Base-by-base conservation (phyloP, 2,113 vertebrate species). In the Campylorhamphus procurvoides region DNA sequence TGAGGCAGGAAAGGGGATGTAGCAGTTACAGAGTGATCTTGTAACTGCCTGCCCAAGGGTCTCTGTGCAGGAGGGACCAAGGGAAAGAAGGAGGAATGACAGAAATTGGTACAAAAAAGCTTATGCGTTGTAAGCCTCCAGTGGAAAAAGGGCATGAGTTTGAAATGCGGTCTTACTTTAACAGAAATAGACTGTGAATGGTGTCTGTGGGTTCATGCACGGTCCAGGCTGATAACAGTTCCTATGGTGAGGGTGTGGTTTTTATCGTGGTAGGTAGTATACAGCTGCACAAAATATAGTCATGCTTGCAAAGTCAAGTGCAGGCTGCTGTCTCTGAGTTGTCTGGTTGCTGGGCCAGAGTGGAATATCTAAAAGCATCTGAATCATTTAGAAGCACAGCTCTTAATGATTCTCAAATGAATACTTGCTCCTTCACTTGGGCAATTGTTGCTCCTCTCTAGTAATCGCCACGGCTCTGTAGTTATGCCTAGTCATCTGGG, bases 271-370 rank as follows among this genome's bases (percentile, higher is more conserved):
- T 47, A 14, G 44, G 72, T 71, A 49, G 68, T 80, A 86, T 94
- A 84, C 95, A 96, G 87, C 85, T 91, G 90, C 63, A 47, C 59
- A 59, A 68, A 94, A 93, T 82, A 77, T 84, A 80, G 91, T 94
- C 91, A 77, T 92, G 81, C 91, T 95, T 84, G 18, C 58, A 27
- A 47, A 89, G 82, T 91, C 93, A 90, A 91, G 82, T 90, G 82
- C 81, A 67, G 75, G 16, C 87, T 91, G 50, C 79, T 81, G 0
- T 74, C 63, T 91, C 53, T 11, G 40, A 23, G 39, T 15, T 37
- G 82, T 39, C 93, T 69, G 55, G 18, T 77, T 85, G 75, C 87
- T 89, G 87, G 85, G 78, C 58, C 66, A 59, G 71, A 67, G 67
- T 77, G 63, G 62, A 89, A 73, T 66, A 75, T 90, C 71, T 93